Evolutionary conservation across 2,888 invertebrate genomes (phyloP), one percentile per base, ranked within the genome.

Genomic region (Aromia moschata): DNA sequence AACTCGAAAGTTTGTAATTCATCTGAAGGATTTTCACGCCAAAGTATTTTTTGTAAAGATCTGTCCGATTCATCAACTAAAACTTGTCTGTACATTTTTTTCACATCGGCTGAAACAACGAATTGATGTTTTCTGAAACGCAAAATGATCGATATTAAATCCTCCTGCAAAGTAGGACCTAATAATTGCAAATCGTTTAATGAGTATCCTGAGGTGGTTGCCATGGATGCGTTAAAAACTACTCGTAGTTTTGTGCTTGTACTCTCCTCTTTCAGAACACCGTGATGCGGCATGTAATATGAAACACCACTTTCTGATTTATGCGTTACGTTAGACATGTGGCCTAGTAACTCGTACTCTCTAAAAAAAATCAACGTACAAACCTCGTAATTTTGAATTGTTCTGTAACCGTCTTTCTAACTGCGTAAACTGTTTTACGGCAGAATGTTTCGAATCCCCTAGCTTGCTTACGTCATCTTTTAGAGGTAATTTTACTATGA

Each of bases 221-320:
- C 20, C 1, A 12, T 3, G 1, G 37, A 51, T 1, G 20, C 40
- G 16, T 51, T 16, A 30, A 40, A 58, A 1, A 58, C 58, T 33
- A 53, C 52, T 7, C 58, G n/a, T 5, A 58, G 15, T 31, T 52
- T 53, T 2, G 57, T 52, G 12, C 43, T 57, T 9, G 12, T 10
- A 44, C 20, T 33, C 10, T 31, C 12, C 20, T 49, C 33, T 2
- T 33, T 25, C 5, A 52, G 37, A 1, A 57, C 52, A 11, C 51
- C 43, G 33, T 57, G 57, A 18, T 57, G 57, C 1, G 57, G 57
- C 12, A 57, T 16, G 14, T 11, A 57, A 17, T 10, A 57, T 17
- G 33, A 14, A 33, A 17, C 1, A 37, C 15, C 12, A 10, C 12
- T 7, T 15, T 37, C 1, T 9, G 18, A 16, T 2, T 1, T 5